These are phyloP conservation scores for Crenichthys baileyi DNA, from an alignment of 2,797 vertebrate genomes.

Conservation along the genomic window DNA sequence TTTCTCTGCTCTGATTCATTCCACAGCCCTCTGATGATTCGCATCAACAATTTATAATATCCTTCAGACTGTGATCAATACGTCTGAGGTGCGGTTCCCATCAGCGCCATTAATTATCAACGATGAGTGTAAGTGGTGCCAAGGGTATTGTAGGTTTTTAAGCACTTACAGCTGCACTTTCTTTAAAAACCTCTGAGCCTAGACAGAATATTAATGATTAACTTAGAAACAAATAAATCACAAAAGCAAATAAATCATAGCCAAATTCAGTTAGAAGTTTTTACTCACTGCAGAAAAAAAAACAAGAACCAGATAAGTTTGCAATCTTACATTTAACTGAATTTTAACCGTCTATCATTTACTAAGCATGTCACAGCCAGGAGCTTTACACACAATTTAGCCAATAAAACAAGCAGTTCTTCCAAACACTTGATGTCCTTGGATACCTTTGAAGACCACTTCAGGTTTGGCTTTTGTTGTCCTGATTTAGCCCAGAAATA, in stretches of 20 bases:
- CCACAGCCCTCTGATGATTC: slow-evolving; percentile 27
- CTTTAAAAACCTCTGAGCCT: slow-evolving; percentile 7
- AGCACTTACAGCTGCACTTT: slow-evolving; percentile 17
- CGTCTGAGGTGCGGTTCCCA: slow-evolving; percentile 39
- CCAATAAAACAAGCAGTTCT: not conserved
- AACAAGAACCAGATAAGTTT: not conserved
- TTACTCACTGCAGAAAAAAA: not conserved
- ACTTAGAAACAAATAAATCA: slow-evolving; percentile 35
- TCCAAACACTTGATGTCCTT: not conserved
- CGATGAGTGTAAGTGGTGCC: slow-evolving; percentile 34
- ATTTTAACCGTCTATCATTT: not conserved
- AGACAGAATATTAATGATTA: slow-evolving; percentile 40
- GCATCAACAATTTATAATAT: slow-evolving; percentile 45
- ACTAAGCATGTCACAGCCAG: not conserved
- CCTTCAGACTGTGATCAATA: slow-evolving; percentile 51
- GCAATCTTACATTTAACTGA: not conserved
- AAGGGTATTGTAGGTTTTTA: slow-evolving; percentile 25
- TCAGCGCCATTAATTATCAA: slow-evolving; percentile 47
- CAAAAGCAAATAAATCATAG: slow-evolving; percentile 30
- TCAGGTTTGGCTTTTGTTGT: not conserved
- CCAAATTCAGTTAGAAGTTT: not conserved
- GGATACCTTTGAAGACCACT: not conserved
- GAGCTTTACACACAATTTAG: not conserved
- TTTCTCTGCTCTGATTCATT: slow-evolving; percentile 37
- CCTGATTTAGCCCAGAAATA: not conserved